Conservation (phyloP, 2,797 vertebrate genomes). For the Sebastes goodei region DNA sequence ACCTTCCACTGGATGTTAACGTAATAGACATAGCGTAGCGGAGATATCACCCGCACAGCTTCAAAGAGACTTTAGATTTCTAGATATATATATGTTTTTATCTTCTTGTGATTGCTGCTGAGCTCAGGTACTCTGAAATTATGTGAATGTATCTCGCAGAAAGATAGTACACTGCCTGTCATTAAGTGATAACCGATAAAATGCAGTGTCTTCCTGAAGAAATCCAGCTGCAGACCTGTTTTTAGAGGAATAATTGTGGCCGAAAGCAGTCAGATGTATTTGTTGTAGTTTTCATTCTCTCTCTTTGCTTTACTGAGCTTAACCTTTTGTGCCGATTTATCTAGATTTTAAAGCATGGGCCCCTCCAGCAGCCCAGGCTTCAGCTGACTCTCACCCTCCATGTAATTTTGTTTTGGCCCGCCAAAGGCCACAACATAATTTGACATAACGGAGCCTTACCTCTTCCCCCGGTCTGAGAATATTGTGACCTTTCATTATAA, state of each 20-base stretch:
- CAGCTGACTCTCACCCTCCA: slow-evolving; percentile 36
- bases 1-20: slow-evolving; percentile 64
- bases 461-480: slow-evolving; percentile 52
- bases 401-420: slow-evolving; percentile 64
- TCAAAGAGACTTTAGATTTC: slow-evolving; percentile 65
- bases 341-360: slow-evolving; percentile 44
- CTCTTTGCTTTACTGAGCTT: background rate
- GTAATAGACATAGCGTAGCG: slow-evolving; percentile 33
- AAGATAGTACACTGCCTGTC: slow-evolving; percentile 15
- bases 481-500: slow-evolving; percentile 79
- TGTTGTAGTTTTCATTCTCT: slow-evolving; percentile 1
- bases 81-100: slow-evolving; percentile 32
- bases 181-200: slow-evolving; percentile 33
- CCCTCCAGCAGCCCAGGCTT: slow-evolving; percentile 16
- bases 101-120: slow-evolving; percentile 40
- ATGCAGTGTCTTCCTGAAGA: slow-evolving; percentile 12
- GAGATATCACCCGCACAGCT: slow-evolving; percentile 48
- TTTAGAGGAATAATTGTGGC: background rate
- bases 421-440: slow-evolving; percentile 73
- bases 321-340: slow-evolving; percentile 34
- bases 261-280: background rate
- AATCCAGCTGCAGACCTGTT: background rate
- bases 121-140: slow-evolving; percentile 45
- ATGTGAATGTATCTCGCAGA: slow-evolving; percentile 19
- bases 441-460: slow-evolving; percentile 66